Evolutionary conservation across 2,113 vertebrate species (phyloP), one percentile per base, ranked within the genome.

Genomic region (Leptobrachium leishanense): DNA sequence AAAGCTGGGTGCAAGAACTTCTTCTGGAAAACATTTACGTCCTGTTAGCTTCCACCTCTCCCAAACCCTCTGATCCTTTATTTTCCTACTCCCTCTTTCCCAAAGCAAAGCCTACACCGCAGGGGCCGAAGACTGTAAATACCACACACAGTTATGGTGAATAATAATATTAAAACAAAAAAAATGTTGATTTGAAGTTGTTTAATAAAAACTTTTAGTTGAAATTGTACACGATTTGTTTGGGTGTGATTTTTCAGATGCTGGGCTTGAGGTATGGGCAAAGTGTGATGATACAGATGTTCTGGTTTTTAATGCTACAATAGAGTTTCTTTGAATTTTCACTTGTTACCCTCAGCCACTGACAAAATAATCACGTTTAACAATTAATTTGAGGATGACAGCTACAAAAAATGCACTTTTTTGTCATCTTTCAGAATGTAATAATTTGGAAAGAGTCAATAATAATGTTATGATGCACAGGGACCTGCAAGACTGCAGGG

Each of bases 11-110:
- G 98, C 95, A 99, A 99, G 92, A 99, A 98, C 87, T 99, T 99
- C 95, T 99, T 99, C 94, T 99, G 98, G 98, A 99, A 99, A 93
- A 99, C 98, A 2, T 99, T 99, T 92, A 99, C 98, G 46, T 98
- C 98, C 84, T 99, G 98, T 90, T 99, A 96, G 94, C 90, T 86
- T 72, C 77, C 77, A 85, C 55, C 76, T 76, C 77, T 69, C 63
- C 65, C 77, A 54, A 31, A 41, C 41, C 46, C 81, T 55, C 63
- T 80, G 62, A 77, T 74, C 68, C 74, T 72, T 81, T 84, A 69
- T 76, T 79, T 77, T 79, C 74, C 64, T 83, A 54, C 0, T 2
- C 65, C 82, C 80, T 12, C 67, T 77, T 6, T 69, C 68, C 79
- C 79, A 76, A 88, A 81, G 82, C 10, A 87, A 88, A 78, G 85